Evolutionary conservation across 2,113 vertebrate species (phyloP).

Genomic region (Rana temporaria): DNA sequence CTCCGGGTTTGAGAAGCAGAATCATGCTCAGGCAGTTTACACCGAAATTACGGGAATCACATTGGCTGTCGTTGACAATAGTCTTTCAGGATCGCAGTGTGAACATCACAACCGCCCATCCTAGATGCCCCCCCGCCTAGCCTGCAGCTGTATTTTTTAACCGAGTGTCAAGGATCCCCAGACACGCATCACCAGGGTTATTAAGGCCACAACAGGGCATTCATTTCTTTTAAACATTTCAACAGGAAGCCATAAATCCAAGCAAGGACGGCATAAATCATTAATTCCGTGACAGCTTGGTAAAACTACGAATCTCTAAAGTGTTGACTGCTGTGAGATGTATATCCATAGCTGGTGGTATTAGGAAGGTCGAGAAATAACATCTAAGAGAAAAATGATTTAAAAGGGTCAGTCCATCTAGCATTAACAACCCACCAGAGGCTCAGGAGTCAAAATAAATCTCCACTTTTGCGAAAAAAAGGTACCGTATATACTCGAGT

Average conservation of each 20-base stretch:
- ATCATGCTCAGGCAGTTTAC: not conserved
- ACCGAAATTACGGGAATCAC: not conserved
- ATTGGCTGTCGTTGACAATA: not conserved
- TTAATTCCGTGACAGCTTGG: not conserved
- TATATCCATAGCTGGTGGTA: conserved; percentile 46
- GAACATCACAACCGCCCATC: not conserved
- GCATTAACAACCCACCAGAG: too few relatives aligned
- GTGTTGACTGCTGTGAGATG: conserved; percentile 56
- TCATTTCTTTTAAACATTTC: conserved; percentile 8
- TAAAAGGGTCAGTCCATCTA: too few relatives aligned
- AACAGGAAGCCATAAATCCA: not conserved
- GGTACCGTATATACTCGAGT: too few relatives aligned
- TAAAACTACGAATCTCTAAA: not conserved
- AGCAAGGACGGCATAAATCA: conserved; percentile 9
- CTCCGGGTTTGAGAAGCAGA: not conserved
- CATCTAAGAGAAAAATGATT: too few relatives aligned
- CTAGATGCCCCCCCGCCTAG: conserved; percentile 10
- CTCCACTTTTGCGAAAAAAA: too few relatives aligned
- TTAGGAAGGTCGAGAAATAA: conserved; percentile 2
- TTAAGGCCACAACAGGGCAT: not conserved
- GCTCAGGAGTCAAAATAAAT: too few relatives aligned
- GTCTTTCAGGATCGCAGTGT: conserved; percentile 35
- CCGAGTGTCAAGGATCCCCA: conserved; percentile 3
- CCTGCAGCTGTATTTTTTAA: conserved; percentile 30
- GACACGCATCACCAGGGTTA: conserved; percentile 4